A percentile compares a stretch with the other conserved stretches of the same genome.
Evolutionary conservation across 2,797 vertebrate species (phyloP).

Genomic region (Phoxinus dragarum): DNA sequence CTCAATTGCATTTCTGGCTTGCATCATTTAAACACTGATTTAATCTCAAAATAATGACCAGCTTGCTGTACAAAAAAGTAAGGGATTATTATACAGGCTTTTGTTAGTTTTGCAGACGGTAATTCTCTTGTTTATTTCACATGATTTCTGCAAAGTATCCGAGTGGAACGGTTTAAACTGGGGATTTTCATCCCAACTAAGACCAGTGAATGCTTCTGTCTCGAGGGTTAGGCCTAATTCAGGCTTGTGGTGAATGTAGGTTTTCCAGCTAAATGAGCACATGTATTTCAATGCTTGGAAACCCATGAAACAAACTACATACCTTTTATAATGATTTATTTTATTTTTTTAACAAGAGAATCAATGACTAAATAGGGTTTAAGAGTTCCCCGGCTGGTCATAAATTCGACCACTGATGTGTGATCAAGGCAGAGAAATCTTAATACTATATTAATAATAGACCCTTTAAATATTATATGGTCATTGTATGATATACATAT

Average conservation of each 20-base stretch:
- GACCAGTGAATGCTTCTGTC: background rate
- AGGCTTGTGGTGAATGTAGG: background rate
- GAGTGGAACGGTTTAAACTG: background rate
- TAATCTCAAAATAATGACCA: constrained; percentile 28
- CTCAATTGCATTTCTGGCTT: background rate
- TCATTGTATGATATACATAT: background rate
- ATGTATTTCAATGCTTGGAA: background rate
- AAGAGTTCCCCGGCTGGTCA: background rate
- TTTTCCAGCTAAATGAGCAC: background rate
- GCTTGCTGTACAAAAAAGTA: background rate
- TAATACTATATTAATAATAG: background rate
- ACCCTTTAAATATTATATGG: background rate
- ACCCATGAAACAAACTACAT: background rate
- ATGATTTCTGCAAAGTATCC: constrained; percentile 2
- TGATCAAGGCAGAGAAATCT: background rate
- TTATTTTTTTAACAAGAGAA: background rate
- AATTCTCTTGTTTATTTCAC: constrained; percentile 37
- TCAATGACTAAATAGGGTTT: background rate
- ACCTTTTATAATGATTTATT: background rate
- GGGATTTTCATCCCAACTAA: constrained; percentile 21
- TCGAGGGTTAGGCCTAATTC: constrained; percentile 1
- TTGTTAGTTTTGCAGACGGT: background rate
- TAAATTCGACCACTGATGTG: background rate
- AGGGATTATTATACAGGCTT: constrained; percentile 23
- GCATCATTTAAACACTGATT: constrained; percentile 10